phyloP scores from a whole-genome alignment of 2,888 invertebrate genomes.

The Napeogenes inachia region DNA sequence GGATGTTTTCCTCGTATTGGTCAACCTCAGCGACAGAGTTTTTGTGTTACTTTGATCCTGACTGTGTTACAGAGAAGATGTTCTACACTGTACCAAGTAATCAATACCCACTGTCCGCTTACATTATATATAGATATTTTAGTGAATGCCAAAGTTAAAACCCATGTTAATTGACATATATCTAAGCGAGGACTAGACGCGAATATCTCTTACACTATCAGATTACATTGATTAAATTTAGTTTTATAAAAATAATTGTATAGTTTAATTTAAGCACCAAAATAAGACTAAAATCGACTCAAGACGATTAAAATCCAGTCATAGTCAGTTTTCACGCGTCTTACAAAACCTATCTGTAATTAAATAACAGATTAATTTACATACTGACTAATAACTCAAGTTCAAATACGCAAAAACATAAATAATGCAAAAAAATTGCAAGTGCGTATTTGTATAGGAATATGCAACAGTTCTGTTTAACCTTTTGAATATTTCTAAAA shows the following conservation, averaged over 20 bases:
- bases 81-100: conserved; percentile 6
- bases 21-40: neutral
- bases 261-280: conserved; percentile 6
- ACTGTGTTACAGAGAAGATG: conserved; percentile 5
- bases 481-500: neutral
- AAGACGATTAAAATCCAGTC: neutral
- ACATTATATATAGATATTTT: conserved; percentile 1
- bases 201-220: conserved; percentile 6
- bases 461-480: neutral
- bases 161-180: conserved; percentile 4
- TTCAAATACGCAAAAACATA: conserved; percentile 6
- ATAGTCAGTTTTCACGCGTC: conserved; percentile 7
- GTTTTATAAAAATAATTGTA: conserved; percentile 1
- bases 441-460: conserved; percentile 1
- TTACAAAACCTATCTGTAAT: neutral
- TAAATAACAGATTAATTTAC: neutral
- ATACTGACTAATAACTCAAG: conserved; percentile 7
- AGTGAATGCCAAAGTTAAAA: neutral
- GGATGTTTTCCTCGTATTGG: conserved; percentile 1
- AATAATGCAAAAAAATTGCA: conserved; percentile 7
- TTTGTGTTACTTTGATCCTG: neutral
- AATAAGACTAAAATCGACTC: conserved; percentile 3
- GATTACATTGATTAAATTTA: conserved; percentile 3
- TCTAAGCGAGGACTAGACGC: conserved; percentile 4
- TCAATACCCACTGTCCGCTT: conserved; percentile 7